Evolutionary conservation across 2,113 vertebrate species (phyloP), one percentile per base, ranked within the genome.

Genomic region (Nyctibius bracteatus): DNA sequence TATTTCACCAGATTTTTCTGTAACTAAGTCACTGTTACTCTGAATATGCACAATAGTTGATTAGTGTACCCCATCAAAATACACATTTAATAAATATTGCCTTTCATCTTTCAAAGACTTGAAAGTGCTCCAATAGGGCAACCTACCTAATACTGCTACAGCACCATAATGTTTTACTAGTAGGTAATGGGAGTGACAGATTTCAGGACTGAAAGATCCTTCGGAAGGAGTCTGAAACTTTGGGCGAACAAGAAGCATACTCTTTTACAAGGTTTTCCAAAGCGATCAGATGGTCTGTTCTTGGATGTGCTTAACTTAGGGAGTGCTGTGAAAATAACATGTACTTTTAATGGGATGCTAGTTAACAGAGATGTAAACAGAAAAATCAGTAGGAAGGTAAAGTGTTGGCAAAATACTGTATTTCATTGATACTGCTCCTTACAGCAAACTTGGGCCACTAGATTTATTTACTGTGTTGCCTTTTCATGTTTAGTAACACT

Each of bases 281-380:
- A 78, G 57, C 21, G 67, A 95, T 91, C 73, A 95, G 95, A 93
- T 95, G 88, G 73, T 77, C 10, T 91, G 9, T 77, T 92, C 55
- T 85, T 93, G 90, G 75, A 92, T 66, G 39, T 41, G 33, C 49
- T 59, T 83, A 88, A 59, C 35, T 91, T 70, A 91, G 66, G 61
- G 67, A 96, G 33, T 70, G 61, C 83, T 95, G 86, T 91, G 91
- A 95, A 95, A 95, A 96, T 86, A 79, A 59, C 39, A 25, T 37
- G 55, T 74, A 70, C 37, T 87, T 28, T 90, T 94, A 95, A 92
- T 83, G 70, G 61, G 44, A 89, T 95, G 66, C 39, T 79, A 65
- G 79, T 88, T 96, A 92, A 84, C 79, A 95, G 30, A 74, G 22
- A 58, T 92, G 72, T 93, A 95, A 95, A 92, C 79, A 96, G 81